These are phyloP conservation scores for Mormoops blainvillei DNA, from an alignment of 2,113 vertebrate genomes.

Conservation along the genomic window DNA sequence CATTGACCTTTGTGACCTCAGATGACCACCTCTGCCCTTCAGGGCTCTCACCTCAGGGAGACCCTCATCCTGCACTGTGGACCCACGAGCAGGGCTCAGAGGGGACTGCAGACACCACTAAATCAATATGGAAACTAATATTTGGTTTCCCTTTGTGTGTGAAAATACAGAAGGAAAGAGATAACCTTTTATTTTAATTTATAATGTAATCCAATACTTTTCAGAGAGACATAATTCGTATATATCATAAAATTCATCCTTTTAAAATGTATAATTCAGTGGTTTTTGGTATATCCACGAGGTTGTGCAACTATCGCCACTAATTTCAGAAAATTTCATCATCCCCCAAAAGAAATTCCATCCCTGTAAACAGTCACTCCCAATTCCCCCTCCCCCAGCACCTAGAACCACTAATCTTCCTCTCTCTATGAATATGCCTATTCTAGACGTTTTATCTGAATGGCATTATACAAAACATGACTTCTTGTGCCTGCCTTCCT, in stretches of 20 bases:
- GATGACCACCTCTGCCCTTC: accelerated
- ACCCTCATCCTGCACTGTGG: accelerated
- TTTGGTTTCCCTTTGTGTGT: neutral
- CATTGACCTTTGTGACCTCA: neutral
- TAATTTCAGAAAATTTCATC: neutral
- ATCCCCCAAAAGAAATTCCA: neutral
- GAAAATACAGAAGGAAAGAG: neutral
- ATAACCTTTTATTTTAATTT: neutral
- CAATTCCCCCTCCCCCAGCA: too few relatives aligned
- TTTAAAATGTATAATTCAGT: neutral
- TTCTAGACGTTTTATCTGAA: neutral
- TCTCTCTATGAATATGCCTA: neutral
- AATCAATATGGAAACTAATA: neutral
- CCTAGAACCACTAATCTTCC: too few relatives aligned
- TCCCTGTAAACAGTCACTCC: neutral
- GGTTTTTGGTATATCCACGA: neutral
- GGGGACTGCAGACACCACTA: neutral
- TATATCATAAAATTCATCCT: neutral
- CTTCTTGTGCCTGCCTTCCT: too few relatives aligned
- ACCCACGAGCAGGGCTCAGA: neutral
- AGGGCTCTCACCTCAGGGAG: neutral
- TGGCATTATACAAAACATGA: neutral
- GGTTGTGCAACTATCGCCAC: neutral
- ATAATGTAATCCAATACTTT: neutral
- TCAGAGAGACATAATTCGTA: neutral